Conservation (phyloP, 2,113 vertebrate species). For the Holacanthus passer region DNA sequence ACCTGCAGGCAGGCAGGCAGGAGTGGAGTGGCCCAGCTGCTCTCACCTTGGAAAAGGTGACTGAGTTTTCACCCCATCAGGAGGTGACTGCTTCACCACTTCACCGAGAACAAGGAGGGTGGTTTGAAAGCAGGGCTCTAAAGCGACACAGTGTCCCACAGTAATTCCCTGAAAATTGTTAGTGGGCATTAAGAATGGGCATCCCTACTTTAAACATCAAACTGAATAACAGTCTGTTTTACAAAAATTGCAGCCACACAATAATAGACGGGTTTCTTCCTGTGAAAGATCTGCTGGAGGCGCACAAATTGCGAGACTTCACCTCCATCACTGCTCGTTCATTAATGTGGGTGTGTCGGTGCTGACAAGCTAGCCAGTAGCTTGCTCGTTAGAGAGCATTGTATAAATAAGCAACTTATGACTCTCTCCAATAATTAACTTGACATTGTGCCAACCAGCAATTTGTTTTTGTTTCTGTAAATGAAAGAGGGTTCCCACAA, state of each 20-base stretch:
- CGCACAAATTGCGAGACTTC: not conserved
- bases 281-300: not conserved
- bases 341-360: not conserved
- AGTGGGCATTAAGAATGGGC: not conserved
- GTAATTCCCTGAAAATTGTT: not conserved
- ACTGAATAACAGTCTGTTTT: not conserved
- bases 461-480: not conserved
- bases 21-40: conserved; percentile 46
- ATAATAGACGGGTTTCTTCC: not conserved
- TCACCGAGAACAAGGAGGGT: conserved; percentile 2
- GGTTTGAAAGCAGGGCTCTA: not conserved
- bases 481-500: not conserved
- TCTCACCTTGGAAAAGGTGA: conserved; percentile 64
- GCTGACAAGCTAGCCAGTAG: not conserved
- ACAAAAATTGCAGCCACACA: not conserved
- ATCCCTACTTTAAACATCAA: not conserved
- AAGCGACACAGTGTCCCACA: not conserved
- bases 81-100: conserved; percentile 23
- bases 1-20: conserved; percentile 36
- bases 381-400: not conserved
- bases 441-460: not conserved
- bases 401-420: not conserved
- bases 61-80: conserved; percentile 43
- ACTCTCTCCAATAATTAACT: not conserved
- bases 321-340: not conserved